These are phyloP conservation scores for Selenia dentaria DNA, from an alignment of 2,888 invertebrate genomes.

Conservation along the genomic window DNA sequence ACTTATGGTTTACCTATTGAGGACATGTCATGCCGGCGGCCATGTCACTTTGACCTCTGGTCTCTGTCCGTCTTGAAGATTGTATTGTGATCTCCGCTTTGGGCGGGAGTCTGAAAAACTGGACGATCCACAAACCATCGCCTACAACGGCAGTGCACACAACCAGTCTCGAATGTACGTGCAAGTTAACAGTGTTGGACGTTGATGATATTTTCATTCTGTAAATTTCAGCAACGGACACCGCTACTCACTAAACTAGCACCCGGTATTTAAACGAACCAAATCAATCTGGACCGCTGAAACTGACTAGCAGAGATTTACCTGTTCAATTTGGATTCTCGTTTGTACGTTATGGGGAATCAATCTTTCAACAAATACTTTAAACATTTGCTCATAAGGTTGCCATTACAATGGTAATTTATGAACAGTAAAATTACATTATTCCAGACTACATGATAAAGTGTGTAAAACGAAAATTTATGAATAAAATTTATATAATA, in stretches of 20 bases:
- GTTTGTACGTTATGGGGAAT: conserved; percentile 1
- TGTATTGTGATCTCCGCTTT: conserved; percentile 77
- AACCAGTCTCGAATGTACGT: conserved; percentile 66
- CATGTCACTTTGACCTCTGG: conserved; percentile 77
- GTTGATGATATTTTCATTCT: conserved; percentile 76
- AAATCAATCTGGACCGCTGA: conserved; percentile 64
- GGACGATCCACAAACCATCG: conserved; percentile 84
- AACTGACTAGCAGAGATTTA: conserved; percentile 48
- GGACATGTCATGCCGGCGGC: conserved; percentile 78
- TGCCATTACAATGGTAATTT: conserved; percentile 59
- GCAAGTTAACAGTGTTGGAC: conserved; percentile 72
- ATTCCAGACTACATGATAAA: neutral
- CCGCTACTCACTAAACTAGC: conserved; percentile 67
- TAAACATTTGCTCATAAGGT: conserved; percentile 64
- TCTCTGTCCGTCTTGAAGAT: conserved; percentile 71
- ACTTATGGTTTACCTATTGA: conserved; percentile 83
- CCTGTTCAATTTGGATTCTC: conserved; percentile 53
- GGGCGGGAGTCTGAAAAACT: conserved; percentile 84
- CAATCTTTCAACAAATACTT: conserved; percentile 49
- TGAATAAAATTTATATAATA: conserved; percentile 1
- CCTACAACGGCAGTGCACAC: conserved; percentile 79
- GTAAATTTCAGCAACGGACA: conserved; percentile 82
- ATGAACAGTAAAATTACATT: conserved; percentile 15
- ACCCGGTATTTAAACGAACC: conserved; percentile 54
- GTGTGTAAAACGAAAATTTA: conserved; percentile 10